Evolutionary conservation across 2,888 invertebrate genomes (phyloP).

Genomic region (Nemoura dubitans): DNA sequence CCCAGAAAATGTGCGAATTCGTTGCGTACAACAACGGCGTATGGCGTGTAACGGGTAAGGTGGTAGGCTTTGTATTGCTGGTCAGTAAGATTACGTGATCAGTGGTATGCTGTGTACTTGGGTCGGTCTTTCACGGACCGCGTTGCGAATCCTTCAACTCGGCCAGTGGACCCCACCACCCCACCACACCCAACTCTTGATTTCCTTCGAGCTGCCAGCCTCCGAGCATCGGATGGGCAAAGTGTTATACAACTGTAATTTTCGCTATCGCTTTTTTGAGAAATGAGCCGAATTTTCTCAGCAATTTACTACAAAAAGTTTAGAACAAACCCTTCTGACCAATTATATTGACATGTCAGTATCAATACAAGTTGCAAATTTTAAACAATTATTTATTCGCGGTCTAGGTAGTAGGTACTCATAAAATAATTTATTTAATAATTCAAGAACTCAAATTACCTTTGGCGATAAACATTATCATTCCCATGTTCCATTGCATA

Average conservation of each 20-base stretch:
- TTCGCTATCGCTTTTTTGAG: not conserved
- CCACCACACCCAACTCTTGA: not conserved
- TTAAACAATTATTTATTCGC: not conserved
- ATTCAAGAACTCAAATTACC: not conserved
- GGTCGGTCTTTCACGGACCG: not conserved
- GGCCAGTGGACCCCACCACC: not conserved
- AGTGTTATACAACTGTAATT: not conserved
- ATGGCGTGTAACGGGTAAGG: not conserved
- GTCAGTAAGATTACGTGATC: not conserved
- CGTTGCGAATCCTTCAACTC: not conserved
- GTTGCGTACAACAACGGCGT: slow-evolving; percentile 7
- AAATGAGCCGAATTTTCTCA: too few relatives aligned
- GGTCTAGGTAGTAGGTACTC: not conserved
- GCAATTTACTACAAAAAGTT: too few relatives aligned
- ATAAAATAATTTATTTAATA: not conserved
- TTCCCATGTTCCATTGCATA: not conserved
- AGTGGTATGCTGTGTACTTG: not conserved
- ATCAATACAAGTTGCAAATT: not conserved
- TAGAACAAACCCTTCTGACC: too few relatives aligned
- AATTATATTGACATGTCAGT: not conserved
- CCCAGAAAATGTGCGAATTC: not conserved
- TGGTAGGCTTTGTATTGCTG: not conserved
- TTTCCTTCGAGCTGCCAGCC: not conserved
- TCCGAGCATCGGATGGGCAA: not conserved
- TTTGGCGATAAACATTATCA: not conserved